Percentiles rank a stretch among this genome's conserved stretches.
These are phyloP conservation scores for Origma solitaria DNA, from an alignment of 2,113 vertebrate species.

Conservation along the genomic window DNA sequence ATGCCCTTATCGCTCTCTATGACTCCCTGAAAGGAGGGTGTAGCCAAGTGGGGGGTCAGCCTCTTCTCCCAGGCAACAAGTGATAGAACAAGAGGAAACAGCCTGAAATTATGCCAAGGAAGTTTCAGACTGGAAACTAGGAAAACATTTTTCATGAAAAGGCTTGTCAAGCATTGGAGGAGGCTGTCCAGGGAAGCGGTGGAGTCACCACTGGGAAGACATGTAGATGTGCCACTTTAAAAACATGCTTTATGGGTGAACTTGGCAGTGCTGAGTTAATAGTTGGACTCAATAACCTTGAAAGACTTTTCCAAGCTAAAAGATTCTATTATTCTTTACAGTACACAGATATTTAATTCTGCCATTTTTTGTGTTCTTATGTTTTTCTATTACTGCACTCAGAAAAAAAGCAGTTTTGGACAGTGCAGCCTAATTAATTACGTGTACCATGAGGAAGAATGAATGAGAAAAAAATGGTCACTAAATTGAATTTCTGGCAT, in stretches of 20 bases:
- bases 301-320: background rate
- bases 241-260: background rate
- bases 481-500: background rate
- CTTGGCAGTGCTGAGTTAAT: background rate
- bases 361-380: background rate
- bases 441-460: background rate
- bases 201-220: background rate
- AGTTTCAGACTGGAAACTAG: background rate
- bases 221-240: background rate
- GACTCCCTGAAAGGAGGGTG: background rate
- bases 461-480: background rate
- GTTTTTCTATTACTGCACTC: background rate
- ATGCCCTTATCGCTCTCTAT: too few species aligned
- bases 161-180: background rate
- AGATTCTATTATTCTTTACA: background rate
- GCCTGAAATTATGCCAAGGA: background rate
- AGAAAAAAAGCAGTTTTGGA: background rate
- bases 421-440: background rate
- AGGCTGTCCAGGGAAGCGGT: background rate
- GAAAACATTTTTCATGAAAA: background rate
- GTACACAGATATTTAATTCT: background rate
- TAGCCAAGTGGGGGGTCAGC: fast-evolving
- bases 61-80: background rate
- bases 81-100: background rate
- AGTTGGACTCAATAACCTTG: background rate